Conservation (phyloP, 37 sponge, comb jelly and placozoan species). For the Theonella swinhoei region DNA sequence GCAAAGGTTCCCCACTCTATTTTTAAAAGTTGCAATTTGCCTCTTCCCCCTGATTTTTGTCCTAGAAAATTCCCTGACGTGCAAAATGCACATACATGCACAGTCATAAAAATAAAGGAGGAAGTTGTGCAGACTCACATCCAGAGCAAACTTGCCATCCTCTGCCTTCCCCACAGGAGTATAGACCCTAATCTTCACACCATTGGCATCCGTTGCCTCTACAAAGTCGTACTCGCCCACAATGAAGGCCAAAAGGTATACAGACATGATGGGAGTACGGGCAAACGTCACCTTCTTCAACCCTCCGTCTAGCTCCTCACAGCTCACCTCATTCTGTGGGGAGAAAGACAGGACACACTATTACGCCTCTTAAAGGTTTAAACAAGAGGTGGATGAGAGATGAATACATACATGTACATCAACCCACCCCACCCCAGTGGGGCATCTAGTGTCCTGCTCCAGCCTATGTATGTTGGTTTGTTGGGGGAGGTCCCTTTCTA, state of each 20-base stretch:
- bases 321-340: slow-evolving; percentile 24
- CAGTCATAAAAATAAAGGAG: no score
- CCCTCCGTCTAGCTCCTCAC: slow-evolving; percentile 45
- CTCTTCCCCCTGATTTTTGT: no score
- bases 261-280: slow-evolving; percentile 89
- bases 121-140: slow-evolving; percentile 32
- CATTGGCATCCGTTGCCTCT: slow-evolving; percentile 73
- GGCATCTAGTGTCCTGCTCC: no score
- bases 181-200: slow-evolving; percentile 88
- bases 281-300: slow-evolving; percentile 73
- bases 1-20: no score
- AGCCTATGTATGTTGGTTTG: no score
- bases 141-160: slow-evolving; percentile 87
- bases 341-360: not conserved
- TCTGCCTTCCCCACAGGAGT: slow-evolving; percentile 92
- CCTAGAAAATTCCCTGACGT: no score
- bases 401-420: no score
- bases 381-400: no score
- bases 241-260: slow-evolving; percentile 81
- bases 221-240: slow-evolving; percentile 93
- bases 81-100: no score
- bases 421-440: no score
- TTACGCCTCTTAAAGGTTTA: not conserved
- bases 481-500: no score
- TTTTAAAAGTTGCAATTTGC: no score